Evolutionary conservation across 2,888 invertebrate species (phyloP).

Genomic region (Eristalinus sepulchralis): DNA sequence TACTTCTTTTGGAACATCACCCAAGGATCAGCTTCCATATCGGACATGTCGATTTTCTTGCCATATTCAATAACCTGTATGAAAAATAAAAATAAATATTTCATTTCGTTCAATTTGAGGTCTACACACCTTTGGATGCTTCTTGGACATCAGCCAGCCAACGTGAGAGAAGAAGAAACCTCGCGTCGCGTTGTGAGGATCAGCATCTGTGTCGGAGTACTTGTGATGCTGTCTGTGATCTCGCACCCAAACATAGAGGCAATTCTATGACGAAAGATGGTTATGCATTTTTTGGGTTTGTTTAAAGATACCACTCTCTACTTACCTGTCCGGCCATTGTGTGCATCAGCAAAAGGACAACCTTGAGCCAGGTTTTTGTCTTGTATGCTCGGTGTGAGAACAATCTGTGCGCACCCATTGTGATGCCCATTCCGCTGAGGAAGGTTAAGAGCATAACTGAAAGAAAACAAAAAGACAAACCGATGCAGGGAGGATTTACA

Average conservation of each 20-base stretch:
- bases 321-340: slow-evolving; percentile 87
- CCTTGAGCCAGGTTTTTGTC: slow-evolving; percentile 84
- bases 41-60: slow-evolving; percentile 89
- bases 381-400: slow-evolving; percentile 91
- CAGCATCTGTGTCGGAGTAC: slow-evolving; percentile 87
- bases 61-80: slow-evolving; percentile 86
- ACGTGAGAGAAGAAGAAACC: slow-evolving; percentile 95
- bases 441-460: slow-evolving; percentile 52
- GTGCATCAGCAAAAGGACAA: slow-evolving; percentile 85
- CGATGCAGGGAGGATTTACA: neutral
- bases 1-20: slow-evolving; percentile 92
- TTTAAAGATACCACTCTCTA: neutral
- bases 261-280: slow-evolving; percentile 83
- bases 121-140: slow-evolving; percentile 86
- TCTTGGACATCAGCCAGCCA: slow-evolving; percentile 91
- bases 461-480: slow-evolving; percentile 9
- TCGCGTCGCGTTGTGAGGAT: slow-evolving; percentile 89
- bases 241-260: slow-evolving; percentile 88
- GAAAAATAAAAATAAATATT: neutral
- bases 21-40: slow-evolving; percentile 89
- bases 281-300: neutral
- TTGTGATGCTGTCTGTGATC: slow-evolving; percentile 92
- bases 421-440: slow-evolving; percentile 84
- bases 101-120: neutral
- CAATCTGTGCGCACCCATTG: slow-evolving; percentile 90